phyloP scores from a whole-genome alignment of 2,797 vertebrate genomes.

The Crenichthys baileyi region DNA sequence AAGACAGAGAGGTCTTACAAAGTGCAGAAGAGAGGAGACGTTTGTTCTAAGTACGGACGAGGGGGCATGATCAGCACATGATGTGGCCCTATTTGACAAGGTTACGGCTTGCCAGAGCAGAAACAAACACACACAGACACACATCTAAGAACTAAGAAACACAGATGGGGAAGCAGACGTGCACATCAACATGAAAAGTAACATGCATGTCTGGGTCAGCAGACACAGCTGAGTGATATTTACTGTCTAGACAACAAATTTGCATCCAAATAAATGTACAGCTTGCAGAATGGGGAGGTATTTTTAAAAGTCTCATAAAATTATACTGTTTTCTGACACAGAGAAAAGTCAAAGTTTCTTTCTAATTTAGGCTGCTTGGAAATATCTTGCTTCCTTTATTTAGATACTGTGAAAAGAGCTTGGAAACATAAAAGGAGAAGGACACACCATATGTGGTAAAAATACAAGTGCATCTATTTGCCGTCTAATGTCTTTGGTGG shows the following conservation, averaged over 20 bases:
- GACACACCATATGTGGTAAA: slow-evolving; percentile 13
- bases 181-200: slow-evolving; percentile 19
- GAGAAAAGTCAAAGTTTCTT: not conserved
- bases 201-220: slow-evolving; percentile 21
- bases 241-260: slow-evolving; percentile 41
- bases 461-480: slow-evolving; percentile 41
- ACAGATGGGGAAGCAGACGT: slow-evolving; percentile 25
- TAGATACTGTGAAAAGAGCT: slow-evolving; percentile 15
- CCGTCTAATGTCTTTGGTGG: slow-evolving; percentile 31
- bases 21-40: slow-evolving; percentile 26
- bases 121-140: slow-evolving; percentile 23
- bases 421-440: slow-evolving; percentile 25
- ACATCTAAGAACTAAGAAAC: slow-evolving; percentile 9
- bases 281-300: not conserved
- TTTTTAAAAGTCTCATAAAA: not conserved
- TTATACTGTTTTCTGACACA: not conserved
- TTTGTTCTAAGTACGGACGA: slow-evolving; percentile 53
- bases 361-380: slow-evolving; percentile 3
- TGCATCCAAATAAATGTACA: slow-evolving; percentile 22
- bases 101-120: slow-evolving; percentile 56
- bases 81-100: slow-evolving; percentile 64
- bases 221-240: slow-evolving; percentile 41
- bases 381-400: not conserved
- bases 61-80: slow-evolving; percentile 77
- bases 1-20: slow-evolving; percentile 63